Conservation (phyloP, 2,797 vertebrate species). For the Xyrichtys novacula region DNA sequence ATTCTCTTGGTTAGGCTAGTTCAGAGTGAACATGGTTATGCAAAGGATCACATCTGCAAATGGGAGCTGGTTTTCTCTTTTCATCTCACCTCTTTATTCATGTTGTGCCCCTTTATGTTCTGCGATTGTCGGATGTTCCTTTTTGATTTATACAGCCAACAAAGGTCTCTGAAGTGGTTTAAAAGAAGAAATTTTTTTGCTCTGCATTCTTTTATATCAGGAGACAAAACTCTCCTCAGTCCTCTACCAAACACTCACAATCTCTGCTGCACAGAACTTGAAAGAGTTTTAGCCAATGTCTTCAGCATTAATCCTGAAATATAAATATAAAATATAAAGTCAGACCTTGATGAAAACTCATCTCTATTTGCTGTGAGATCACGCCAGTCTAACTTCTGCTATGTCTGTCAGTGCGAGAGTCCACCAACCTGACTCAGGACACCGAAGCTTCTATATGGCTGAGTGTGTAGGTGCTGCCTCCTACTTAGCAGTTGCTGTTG, state of each 20-base stretch:
- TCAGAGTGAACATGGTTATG: too few relatives aligned
- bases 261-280: neutral
- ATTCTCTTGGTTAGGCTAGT: too few relatives aligned
- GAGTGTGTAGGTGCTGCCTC: slow-evolving; percentile 27
- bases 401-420: slow-evolving; percentile 18
- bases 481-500: slow-evolving; percentile 23
- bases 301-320: slow-evolving; percentile 8
- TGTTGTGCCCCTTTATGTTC: neutral
- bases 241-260: neutral
- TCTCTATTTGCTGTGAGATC: slow-evolving; percentile 42
- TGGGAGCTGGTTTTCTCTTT: neutral
- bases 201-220: neutral
- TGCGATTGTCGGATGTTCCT: neutral
- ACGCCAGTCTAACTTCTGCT: slow-evolving; percentile 42
- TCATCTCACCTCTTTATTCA: neutral
- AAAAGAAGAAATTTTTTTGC: too few relatives aligned
- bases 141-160: too few relatives aligned
- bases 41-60: too few relatives aligned
- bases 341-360: slow-evolving; percentile 18
- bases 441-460: slow-evolving; percentile 1
- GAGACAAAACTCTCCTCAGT: neutral
- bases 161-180: too few relatives aligned
- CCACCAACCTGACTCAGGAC: neutral
- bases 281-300: slow-evolving; percentile 15
- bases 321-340: too few relatives aligned